Base-by-base conservation (phyloP, 2,888 invertebrate genomes). In the Molorchus minor region DNA sequence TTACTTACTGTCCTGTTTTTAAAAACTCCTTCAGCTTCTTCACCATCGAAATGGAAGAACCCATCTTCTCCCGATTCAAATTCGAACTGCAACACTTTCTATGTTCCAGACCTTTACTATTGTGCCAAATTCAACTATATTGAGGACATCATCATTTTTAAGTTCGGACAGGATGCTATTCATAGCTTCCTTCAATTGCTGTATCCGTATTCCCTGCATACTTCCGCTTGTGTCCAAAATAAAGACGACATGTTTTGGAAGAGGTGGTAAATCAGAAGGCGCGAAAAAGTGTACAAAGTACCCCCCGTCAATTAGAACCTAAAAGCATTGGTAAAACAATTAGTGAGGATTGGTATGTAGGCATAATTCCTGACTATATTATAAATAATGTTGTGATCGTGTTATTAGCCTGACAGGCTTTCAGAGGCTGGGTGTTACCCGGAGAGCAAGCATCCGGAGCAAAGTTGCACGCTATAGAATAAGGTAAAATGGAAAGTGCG, bases 261-360 rank as follows among this genome's bases (percentile, higher is more conserved):
- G 78, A 1, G 87, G 83, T 15, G 82, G 80, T 59, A 88, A 76
- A 16, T 85, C 82, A 1, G 79, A 76, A 0, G 90, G 90, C 7
- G 89, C 86, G 76, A 89, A 88, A 80, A 89, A 90, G 71, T 91
- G 90, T 0, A 90, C 88, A 78, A 91, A 91, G 77, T 89, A 89
- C 0, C 90, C 90, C 67, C 87, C 86, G 70, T 86, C 85, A 0
- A 88, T 81, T 83, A 87, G 73, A 1, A 77, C 82, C 87, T 87
- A 69, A 0, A 71, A 55, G n/a, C n/a, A n/a, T n/a, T n/a, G n/a
- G n/a, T n/a, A n/a, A n/a, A n/a, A n/a, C n/a, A n/a, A n/a, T n/a
- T n/a, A n/a, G n/a, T n/a, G n/a, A n/a, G n/a, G n/a, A n/a, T n/a
- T n/a, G n/a, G n/a, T n/a, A n/a, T n/a, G n/a, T n/a, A n/a, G n/a